Evolutionary conservation across 2,113 vertebrate species (phyloP), one percentile per base, ranked within the genome.

Genomic region (Acinonyx jubatus): DNA sequence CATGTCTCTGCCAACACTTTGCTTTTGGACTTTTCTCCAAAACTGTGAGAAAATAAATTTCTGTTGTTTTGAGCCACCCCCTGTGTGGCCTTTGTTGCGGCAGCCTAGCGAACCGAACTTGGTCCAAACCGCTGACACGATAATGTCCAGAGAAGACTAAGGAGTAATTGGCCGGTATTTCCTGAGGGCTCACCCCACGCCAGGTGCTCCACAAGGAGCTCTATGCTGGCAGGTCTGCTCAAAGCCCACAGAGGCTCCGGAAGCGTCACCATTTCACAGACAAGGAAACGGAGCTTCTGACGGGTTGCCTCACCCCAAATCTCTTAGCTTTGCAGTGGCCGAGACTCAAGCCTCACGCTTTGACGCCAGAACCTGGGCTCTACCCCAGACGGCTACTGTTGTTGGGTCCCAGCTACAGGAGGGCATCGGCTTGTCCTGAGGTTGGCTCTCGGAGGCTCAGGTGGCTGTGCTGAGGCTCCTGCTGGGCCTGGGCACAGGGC

Each of bases 351-450:
- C n/a, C 18, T 2, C 12, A 45, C 78, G 31, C 2, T 9, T 6
- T 13, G 21, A 29, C 18, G 12, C 25, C 45, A 68, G 84, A 74
- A 55, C 18, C 45, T 12, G 8, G 7, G 29, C 38, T 50, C 50
- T 19, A 13, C 21, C 21, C 25, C 4, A n/a, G 71, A 31, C 4
- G 13, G 7, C 73, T 48, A 3, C 13, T 21, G 33, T 15, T 27
- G 27, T 15, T 31, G 27, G 33, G 38, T 21, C 69, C 14, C 2
- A 38, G 68, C 63, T 10, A 10, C 31, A 36, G 81, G 41, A 21
- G 27, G 41, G 14, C 27, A 0, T 0, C 3, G 0, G 29, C 27
- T 7, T 19, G 27, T 5, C 41, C 50, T 0, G 13, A 57, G 55
- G 41, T 29, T 55, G 38, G 69, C 3, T 71, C 91, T 23, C 23